A percentile compares a stretch with the other conserved stretches of the same genome.
These are phyloP conservation scores for Salarias fasciatus DNA, from an alignment of 2,797 vertebrate genomes.

Conservation along the genomic window DNA sequence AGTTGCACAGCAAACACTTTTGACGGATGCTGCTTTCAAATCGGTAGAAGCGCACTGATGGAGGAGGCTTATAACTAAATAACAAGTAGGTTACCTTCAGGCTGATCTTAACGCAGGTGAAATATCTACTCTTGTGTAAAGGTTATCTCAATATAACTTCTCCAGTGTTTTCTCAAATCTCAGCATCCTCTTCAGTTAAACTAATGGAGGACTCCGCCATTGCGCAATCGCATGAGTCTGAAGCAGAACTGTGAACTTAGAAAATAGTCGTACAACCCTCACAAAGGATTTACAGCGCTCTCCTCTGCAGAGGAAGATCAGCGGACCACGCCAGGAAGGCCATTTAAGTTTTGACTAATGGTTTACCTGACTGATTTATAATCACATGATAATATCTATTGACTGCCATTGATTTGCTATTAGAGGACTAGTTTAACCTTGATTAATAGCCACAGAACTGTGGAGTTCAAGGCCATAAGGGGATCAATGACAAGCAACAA, in stretches of 20 bases:
- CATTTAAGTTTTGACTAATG: conserved; percentile 68
- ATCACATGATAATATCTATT: conserved; percentile 79
- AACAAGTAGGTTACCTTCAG: conserved; percentile 73
- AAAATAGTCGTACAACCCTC: conserved; percentile 26
- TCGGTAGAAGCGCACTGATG: conserved; percentile 64
- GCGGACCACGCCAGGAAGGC: conserved; percentile 8
- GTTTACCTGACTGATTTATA: conserved; percentile 67
- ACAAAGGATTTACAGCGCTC: conserved; percentile 24
- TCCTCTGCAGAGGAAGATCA: conserved; percentile 1
- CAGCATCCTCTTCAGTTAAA: conserved; percentile 66
- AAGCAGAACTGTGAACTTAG: conserved; percentile 29
- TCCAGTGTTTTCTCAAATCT: conserved; percentile 69
- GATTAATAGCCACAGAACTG: conserved; percentile 67
- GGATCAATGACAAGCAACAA: conserved; percentile 80
- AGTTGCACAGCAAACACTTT: conserved; percentile 62
- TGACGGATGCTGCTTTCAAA: conserved; percentile 76
- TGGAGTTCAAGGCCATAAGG: conserved; percentile 76
- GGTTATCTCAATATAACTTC: conserved; percentile 86
- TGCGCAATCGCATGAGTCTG: conserved; percentile 46
- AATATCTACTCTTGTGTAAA: conserved; percentile 84
- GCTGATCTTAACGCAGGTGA: conserved; percentile 78
- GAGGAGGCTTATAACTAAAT: conserved; percentile 77
- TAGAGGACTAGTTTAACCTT: conserved; percentile 74
- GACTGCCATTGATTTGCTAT: conserved; percentile 75
- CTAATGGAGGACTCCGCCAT: conserved; percentile 69